Base-by-base conservation (phyloP, 2,113 vertebrate species). In the Elachura formosa region DNA sequence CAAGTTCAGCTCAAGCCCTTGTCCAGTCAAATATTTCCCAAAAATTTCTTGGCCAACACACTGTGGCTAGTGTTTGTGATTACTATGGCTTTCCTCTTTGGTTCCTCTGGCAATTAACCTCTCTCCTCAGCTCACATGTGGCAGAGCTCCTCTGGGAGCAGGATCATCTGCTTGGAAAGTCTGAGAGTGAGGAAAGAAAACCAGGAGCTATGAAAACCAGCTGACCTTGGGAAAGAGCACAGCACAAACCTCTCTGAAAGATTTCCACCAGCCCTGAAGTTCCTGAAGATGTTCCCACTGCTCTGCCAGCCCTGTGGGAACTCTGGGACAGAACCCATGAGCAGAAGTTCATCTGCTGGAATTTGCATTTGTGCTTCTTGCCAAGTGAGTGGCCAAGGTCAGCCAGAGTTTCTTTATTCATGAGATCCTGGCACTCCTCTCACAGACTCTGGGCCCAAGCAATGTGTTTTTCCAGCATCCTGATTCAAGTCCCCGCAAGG, bases 1-100 rank as follows among this genome's bases (percentile, higher is more conserved):
- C 15, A 31, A 25, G 7, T 5, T 66, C 56, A 46, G n/a, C 10
- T 4, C 41, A 10, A 51, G 23, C 24, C 29, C 54, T 89, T 9
- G 9, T 12, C 71, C 73, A 46, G n/a, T 5, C 4, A 4, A 64
- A 14, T 7, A 9, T 24, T 22, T 33, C 58, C 29, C 36, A 38
- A 59, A 1, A 40, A 36, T 2, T 6, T 6, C 38, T 34, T 10
- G 10, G 10, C 33, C 34, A 58, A 6, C 52, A 0, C 41, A 18
- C 11, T 16, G n/a, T 14, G 25, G 24, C 5, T 14, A 5, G 5
- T 6, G 7, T 41, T 31, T n/a, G 61, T 21, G 17, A 11, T 51
- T 15, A 4, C 24, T 9, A 0, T 41, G 3, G 16, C 14, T 36
- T 45, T 45, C 11, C 64, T 29, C 69, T 5, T 12, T 0, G 1